Base-by-base conservation (phyloP, 2,797 vertebrate genomes). In the Pantherophis vulpinus region DNA sequence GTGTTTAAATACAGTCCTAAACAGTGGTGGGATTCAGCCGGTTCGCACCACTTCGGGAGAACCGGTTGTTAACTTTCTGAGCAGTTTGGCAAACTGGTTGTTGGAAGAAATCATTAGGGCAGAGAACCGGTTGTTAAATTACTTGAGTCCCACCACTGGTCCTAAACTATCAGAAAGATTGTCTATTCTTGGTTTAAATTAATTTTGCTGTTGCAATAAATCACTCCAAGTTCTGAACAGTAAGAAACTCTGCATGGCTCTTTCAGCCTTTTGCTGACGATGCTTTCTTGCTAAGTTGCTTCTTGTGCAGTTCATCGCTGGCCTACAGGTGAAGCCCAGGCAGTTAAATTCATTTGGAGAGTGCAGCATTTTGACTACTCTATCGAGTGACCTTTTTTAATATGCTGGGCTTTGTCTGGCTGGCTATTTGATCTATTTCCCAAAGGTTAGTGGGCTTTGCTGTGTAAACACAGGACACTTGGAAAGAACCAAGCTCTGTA, bases 311-410 rank as follows among this genome's bases (percentile, higher is more conserved):
- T 66, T 90, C 23, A 1, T 5, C 1, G 54, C 47, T 27, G 56
- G 58, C 0, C 0, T 0, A 87, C 54, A 13, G 59, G 60, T 5
- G 90, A 90, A 1, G 55, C 29, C 42, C 6, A 0, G 0, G 59
- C 79, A 2, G 0, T 12, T 56, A 1, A 3, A 14, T 1, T 25
- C 18, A 18, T 87, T 42, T 66, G 4, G 58, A 2, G 0, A 60
- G 63, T 32, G 47, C 16, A 92, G 11, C 0, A 0, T 23, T 89
- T 14, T 23, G 74, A 2, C 89, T 90, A 9, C 0, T 0, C 54
- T 61, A 16, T 1, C 0, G 32, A 32, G 60, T 29, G 94, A 94
- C 95, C 96, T 95, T 96, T 94, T 83, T 93, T 20, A 74, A 2
- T 25, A 70, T 89, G 87, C 93, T 0, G n/a, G 5, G 0, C 18